Percentiles rank a stretch among this genome's conserved stretches.
These are phyloP conservation scores for Rhizomys pruinosus DNA, from an alignment of 2,113 vertebrate species.

Conservation along the genomic window DNA sequence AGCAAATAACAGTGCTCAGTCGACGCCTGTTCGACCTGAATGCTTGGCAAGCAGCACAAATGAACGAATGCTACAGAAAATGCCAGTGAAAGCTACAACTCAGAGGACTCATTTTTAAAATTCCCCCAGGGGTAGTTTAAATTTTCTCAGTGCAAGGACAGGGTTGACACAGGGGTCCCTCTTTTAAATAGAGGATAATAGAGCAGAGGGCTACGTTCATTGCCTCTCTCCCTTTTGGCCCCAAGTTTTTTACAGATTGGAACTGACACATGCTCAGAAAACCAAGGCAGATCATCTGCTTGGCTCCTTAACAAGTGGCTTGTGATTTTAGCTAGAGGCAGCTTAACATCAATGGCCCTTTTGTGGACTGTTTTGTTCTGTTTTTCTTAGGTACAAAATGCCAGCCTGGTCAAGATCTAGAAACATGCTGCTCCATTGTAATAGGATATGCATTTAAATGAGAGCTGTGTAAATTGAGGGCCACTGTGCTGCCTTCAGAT, in stretches of 20 bases:
- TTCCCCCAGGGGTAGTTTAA: not conserved
- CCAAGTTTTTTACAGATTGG: not conserved
- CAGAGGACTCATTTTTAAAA: not conserved
- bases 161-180: not conserved
- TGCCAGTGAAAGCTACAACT: not conserved
- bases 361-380: constrained; percentile 76
- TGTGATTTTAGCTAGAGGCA: constrained; percentile 67
- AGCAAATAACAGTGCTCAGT: constrained; percentile 22
- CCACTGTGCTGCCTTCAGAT: constrained; percentile 50
- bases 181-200: not conserved
- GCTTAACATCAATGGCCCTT: constrained; percentile 66
- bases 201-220: not conserved
- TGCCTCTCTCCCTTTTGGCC: not conserved
- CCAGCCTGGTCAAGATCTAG: constrained; percentile 70
- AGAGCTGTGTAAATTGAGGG: constrained; percentile 61
- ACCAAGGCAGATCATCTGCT: constrained; percentile 27
- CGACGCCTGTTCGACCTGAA: constrained; percentile 46
- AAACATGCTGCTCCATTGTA: constrained; percentile 79
- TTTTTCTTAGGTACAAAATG: constrained; percentile 77
- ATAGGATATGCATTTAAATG: constrained; percentile 80
- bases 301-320: constrained; percentile 46
- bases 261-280: not conserved
- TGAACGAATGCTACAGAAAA: constrained; percentile 53
- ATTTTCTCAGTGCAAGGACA: constrained; percentile 42
- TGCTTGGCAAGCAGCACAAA: constrained; percentile 60